These are phyloP conservation scores for Drosophila nigrodunni DNA, from an alignment of 1,140 invertebrate species.

Conservation along the genomic window DNA sequence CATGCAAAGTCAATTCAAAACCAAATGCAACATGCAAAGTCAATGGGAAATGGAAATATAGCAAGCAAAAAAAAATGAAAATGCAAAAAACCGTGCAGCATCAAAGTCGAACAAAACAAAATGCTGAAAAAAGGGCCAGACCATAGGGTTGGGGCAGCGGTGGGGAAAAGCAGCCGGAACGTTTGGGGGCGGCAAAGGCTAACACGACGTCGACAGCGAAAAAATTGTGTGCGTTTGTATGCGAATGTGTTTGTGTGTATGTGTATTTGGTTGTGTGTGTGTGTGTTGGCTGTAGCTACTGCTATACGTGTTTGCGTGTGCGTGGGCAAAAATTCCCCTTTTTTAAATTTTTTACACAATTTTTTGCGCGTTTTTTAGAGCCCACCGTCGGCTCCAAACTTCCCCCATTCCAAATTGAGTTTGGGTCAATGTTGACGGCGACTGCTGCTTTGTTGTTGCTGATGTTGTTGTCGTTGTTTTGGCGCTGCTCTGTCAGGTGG, in stretches of 20 bases:
- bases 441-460: conserved; percentile 42
- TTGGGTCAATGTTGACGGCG: conserved; percentile 79
- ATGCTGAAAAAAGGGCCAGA: conserved; percentile 57
- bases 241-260: conserved; percentile 32
- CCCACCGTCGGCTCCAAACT: conserved; percentile 52
- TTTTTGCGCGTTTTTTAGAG: conserved; percentile 81
- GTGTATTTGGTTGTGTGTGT: conserved; percentile 13
- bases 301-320: conserved; percentile 61
- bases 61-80: conserved; percentile 29
- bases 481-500: conserved; percentile 73
- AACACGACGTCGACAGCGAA: conserved; percentile 64
- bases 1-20: conserved; percentile 35
- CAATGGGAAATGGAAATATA: conserved; percentile 47
- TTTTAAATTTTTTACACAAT: conserved; percentile 73
- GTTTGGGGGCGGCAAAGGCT: conserved; percentile 75
- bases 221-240: conserved; percentile 67
- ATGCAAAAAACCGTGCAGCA: conserved; percentile 41
- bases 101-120: conserved; percentile 79
- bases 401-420: conserved; percentile 60
- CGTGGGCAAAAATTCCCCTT: conserved; percentile 79
- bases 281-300: conserved; percentile 7
- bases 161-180: conserved; percentile 31
- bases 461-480: conserved; percentile 58
- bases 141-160: conserved; percentile 24
- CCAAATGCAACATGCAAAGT: conserved; percentile 58